A percentile compares a stretch with the other conserved stretches of the same genome.
Conservation (phyloP, 1,140 invertebrate genomes). For the Ephestia elutella region DNA sequence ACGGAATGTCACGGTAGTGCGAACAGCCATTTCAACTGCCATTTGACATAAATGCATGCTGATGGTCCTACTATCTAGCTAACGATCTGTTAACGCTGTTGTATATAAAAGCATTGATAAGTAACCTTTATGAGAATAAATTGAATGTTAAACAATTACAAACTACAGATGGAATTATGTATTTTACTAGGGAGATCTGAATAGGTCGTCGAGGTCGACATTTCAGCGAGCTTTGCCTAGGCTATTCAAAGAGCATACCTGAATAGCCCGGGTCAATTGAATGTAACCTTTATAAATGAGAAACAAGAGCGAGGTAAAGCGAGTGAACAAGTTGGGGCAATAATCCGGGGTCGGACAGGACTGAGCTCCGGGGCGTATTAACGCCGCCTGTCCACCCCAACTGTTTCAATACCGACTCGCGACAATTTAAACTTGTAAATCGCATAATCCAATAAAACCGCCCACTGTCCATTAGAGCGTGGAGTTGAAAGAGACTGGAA, state of each 20-base stretch:
- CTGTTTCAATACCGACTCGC: constrained; percentile 40
- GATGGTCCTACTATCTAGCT: neutral
- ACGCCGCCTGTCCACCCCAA: constrained; percentile 34
- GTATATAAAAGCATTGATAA: neutral
- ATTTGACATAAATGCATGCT: constrained; percentile 17
- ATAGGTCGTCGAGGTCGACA: neutral
- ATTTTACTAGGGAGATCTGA: neutral
- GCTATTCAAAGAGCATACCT: neutral
- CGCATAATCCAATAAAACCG: constrained; percentile 61
- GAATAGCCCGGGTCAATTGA: constrained; percentile 8
- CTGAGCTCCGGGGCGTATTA: constrained; percentile 35
- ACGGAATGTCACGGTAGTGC: constrained; percentile 18
- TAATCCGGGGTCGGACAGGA: constrained; percentile 24
- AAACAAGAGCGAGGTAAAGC: constrained; percentile 20
- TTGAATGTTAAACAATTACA: neutral
- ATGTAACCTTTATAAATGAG: constrained; percentile 21
- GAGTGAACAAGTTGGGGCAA: constrained; percentile 14
- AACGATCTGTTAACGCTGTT: neutral
- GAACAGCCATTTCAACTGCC: constrained; percentile 14
- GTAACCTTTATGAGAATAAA: neutral
- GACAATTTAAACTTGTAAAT: constrained; percentile 59
- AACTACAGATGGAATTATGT: too few species aligned
- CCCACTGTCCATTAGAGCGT: constrained; percentile 36
- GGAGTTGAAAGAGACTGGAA: constrained; percentile 27
- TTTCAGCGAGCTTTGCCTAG: neutral